Conservation (phyloP, 2,797 vertebrate species). For the Xyrichtys novacula region DNA sequence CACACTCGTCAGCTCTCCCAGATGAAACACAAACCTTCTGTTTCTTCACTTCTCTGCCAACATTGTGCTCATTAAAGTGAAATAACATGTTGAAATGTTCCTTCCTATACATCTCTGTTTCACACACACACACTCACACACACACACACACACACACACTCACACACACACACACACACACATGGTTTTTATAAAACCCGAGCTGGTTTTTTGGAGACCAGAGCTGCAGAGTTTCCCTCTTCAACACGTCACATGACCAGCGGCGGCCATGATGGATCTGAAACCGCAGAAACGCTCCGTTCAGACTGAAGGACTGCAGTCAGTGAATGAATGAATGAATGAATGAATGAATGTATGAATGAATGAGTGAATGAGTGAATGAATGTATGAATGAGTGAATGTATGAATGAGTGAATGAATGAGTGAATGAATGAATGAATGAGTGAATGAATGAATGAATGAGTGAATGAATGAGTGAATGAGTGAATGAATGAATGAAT, state of each 20-base stretch:
- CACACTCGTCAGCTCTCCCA: neutral
- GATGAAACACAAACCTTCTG: constrained; percentile 51
- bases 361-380: no score
- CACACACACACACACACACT: constrained; percentile 3
- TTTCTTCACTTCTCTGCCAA: constrained; percentile 48
- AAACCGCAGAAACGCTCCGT: neutral
- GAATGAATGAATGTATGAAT: no score
- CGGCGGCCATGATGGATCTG: neutral
- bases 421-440: no score
- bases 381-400: no score
- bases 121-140: constrained; percentile 13
- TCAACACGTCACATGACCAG: neutral
- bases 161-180: neutral
- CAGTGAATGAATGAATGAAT: no score
- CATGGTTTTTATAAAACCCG: constrained; percentile 13
- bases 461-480: no score
- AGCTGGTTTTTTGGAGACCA: neutral
- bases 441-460: no score
- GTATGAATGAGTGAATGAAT: no score
- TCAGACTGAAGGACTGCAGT: no score
- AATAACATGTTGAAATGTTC: constrained; percentile 57
- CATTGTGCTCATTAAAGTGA: constrained; percentile 62
- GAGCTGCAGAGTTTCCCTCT: neutral
- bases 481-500: no score
- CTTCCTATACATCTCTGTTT: constrained; percentile 44